Base-by-base conservation (phyloP, 2,888 invertebrate species). In the Mayetiola destructor region DNA sequence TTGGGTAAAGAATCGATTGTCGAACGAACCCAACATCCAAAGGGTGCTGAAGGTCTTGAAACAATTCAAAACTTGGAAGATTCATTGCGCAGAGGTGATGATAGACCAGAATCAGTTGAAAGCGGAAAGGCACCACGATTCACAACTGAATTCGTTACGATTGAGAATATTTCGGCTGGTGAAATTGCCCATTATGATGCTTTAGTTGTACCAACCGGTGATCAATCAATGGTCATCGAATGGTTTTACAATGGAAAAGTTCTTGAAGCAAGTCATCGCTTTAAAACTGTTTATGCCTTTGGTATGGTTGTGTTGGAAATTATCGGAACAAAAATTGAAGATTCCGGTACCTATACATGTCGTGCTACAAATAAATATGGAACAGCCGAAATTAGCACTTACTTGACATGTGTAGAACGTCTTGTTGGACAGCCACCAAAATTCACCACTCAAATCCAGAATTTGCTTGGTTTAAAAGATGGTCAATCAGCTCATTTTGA, bases 111-210 rank as follows among this genome's bases (percentile, higher is more conserved):
- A 1, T 84, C 86, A 60, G 79, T 81, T 48, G 89, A 89, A 61
- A 82, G 81, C 61, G 91, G 90, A 10, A 84, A 87, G 67, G 82
- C 92, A 58, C 93, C 92, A 37, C 83, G 85, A 59, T 92, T 93
- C 66, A 90, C 88, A 6, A 88, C 90, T 0, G 85, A 89, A 67
- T 91, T 91, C 71, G 80, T 85, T 63, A 83, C 89, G 63, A 77
- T 92, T 59, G 75, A 78, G 10, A 89, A 90, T 65, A 77, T 97
- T 55, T 85, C 84, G 39, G 97, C 97, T 75, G 94, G 94, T 58
- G 93, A 97, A 73, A 86, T 94, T 63, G 95, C 95, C 62, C 96
- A 97, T 72, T 96, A 95, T 71, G 97, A 99, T 75, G 96, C 95
- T 36, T 91, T 90, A 55, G 78, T 99, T 8, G 87, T 91, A 56